Evolutionary conservation across 2,888 invertebrate genomes (phyloP).

Genomic region (Hydroisotoma schaefferi): DNA sequence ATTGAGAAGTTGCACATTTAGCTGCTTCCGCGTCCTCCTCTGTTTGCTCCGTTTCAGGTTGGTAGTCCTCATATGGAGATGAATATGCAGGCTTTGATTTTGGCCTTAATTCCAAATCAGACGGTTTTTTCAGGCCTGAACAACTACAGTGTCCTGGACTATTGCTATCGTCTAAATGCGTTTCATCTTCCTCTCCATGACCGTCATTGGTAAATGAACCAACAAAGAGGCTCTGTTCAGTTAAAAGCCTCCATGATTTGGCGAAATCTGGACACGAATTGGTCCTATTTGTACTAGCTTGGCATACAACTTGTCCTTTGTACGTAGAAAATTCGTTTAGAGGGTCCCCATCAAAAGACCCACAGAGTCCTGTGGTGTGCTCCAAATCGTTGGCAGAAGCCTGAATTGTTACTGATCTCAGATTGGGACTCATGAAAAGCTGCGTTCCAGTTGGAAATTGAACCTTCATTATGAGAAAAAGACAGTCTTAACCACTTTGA

Average conservation of each 20-base stretch:
- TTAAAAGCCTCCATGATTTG: slow-evolving; percentile 43
- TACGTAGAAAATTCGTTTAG: slow-evolving; percentile 48
- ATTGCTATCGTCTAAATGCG: slow-evolving; percentile 26
- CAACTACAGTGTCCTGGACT: slow-evolving; percentile 48
- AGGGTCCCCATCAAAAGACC: slow-evolving; percentile 47
- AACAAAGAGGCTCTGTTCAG: slow-evolving; percentile 46
- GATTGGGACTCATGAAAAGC: slow-evolving; percentile 47
- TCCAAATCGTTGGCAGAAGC: slow-evolving; percentile 48
- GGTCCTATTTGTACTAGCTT: slow-evolving; percentile 29
- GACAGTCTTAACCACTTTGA: too few species aligned
- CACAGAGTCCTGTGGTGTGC: slow-evolving; percentile 49
- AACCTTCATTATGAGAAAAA: too few species aligned
- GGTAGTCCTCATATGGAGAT: slow-evolving; percentile 45
- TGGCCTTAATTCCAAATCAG: slow-evolving; percentile 34
- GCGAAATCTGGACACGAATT: slow-evolving; percentile 42
- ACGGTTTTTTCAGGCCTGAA: slow-evolving; percentile 42
- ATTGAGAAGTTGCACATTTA: slow-evolving; percentile 41
- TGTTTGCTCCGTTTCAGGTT: slow-evolving; percentile 37
- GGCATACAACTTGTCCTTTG: slow-evolving; percentile 45
- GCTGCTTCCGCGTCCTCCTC: slow-evolving; percentile 34
- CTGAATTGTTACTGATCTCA: slow-evolving; percentile 47
- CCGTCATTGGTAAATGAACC: slow-evolving; percentile 45
- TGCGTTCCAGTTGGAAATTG: slow-evolving; percentile 48
- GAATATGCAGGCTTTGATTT: slow-evolving; percentile 32
- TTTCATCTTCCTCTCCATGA: slow-evolving; percentile 29